Evolutionary conservation across 2,113 vertebrate species (phyloP), one percentile per base, ranked within the genome.

Genomic region (Loxodonta africana): DNA sequence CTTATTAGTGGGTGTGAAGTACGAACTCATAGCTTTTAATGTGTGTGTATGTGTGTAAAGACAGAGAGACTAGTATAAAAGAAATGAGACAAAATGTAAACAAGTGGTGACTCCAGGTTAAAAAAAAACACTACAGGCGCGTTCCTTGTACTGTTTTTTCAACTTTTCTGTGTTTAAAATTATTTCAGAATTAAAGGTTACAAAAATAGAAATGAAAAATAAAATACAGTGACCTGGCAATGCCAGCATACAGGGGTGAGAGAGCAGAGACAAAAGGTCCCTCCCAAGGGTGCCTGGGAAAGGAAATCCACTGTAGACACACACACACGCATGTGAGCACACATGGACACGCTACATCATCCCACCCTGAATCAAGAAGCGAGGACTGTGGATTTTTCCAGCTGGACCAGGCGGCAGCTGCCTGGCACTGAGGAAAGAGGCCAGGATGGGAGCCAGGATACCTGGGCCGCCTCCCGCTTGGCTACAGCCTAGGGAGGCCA

Each of bases 371-470:
- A 89, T 63, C 83, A 11, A 78, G 51, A 65, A 91, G 41, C 71
- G 33, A 20, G 26, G 89, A 95, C 94, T 92, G 80, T 96, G 94
- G 89, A 97, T 37, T 83, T 85, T 90, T 92, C 91, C 57, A 30
- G 69, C 53, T 94, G 91, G 91, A 95, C 83, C 88, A 91, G 30
- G 48, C 69, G 2, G 71, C 28, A 0, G 78, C 0, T 0, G 51
- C 93, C 95, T 93, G 96, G 96, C 97, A 93, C 88, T 26, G 44
- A 83, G 86, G 80, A 69, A 62, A 57, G 96, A 90, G 63, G 80
- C 73, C 89, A 41, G 95, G 95, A 87, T 15, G 0, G 44, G 57
- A 83, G 93, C 96, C 97, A 91, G 93, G 86, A 62, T 88, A 97
- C 97, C 97, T 95, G 97, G 96, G 87, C 92, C 76, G 1, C 0